Evolutionary conservation across 1,140 invertebrate genomes (phyloP), one percentile per base, ranked within the genome.

Genomic region (Drosophila obscura): DNA sequence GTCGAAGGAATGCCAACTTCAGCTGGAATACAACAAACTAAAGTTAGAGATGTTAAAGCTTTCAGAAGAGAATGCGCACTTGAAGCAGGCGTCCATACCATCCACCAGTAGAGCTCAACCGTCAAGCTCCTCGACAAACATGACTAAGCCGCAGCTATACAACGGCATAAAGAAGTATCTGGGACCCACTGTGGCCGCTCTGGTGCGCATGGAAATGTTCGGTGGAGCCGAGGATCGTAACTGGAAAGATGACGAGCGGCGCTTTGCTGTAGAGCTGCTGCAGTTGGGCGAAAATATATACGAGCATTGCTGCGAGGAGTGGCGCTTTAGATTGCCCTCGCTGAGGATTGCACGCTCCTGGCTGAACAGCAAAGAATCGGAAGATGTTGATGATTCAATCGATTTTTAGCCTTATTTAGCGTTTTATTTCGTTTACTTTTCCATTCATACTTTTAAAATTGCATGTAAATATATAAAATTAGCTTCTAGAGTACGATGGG

Each of bases 131-230:
- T 35, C 11, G 35, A 39, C 11, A 39, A 13, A 2, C 11, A 39
- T 84, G 6, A 71, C 65, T 28, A 92, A 92, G 48, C 46, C 62
- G 0, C 85, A 91, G 72, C 72, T 92, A 7, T 92, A 91, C 31
- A 88, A 85, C 53, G 77, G 77, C 11, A 80, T 92, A 5, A 90
- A 85, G 56, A 90, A 85, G 48, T 92, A 92, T 74, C 26, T 91
- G 13, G 73, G 78, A 2, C 66, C 82, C 5, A 80, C 85, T 7
- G 90, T 92, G 88, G 57, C 75, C 0, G 76, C 91, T 2, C 56
- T 92, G 6, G 31, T 92, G 13, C 80, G 91, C 8, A 91, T 92
- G 80, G 90, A 92, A 79, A 90, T 92, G 80, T 92, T 91, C 51
- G 85, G 82, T 0, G 69, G 73, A 11, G 55, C 80, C 0, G 79